Evolutionary conservation across 2,797 vertebrate species (phyloP).

Genomic region (Rhincodon typus): DNA sequence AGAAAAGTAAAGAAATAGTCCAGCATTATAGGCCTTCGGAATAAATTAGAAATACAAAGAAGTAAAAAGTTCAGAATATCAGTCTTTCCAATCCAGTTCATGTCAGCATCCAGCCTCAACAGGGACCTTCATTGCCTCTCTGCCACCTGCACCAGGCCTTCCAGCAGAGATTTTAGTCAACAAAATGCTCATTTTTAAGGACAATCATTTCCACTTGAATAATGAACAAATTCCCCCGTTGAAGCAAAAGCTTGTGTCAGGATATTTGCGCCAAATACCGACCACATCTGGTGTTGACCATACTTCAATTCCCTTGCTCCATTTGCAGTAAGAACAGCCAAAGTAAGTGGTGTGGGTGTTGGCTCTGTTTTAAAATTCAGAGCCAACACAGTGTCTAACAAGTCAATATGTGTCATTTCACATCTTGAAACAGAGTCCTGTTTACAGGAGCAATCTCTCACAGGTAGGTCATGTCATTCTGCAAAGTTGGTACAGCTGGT

Average conservation of each 20-base stretch:
- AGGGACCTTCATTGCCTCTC: too few relatives aligned
- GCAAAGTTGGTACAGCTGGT: neutral
- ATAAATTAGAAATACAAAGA: too few relatives aligned
- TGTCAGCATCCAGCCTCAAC: too few relatives aligned
- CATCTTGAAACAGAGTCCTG: too few relatives aligned
- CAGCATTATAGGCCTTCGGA: too few relatives aligned
- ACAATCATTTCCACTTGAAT: neutral
- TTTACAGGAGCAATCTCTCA: neutral
- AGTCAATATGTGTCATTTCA: neutral
- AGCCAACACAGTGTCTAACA: neutral
- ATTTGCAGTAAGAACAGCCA: neutral
- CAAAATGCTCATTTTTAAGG: neutral
- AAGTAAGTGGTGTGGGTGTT: neutral
- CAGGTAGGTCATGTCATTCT: neutral
- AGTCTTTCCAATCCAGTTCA: too few relatives aligned
- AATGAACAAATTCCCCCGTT: neutral
- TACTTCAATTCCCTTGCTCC: neutral
- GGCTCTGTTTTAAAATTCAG: neutral
- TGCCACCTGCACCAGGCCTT: neutral
- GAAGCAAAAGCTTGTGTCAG: neutral
- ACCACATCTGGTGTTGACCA: neutral
- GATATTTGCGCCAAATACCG: neutral
- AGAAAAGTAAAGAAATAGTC: too few relatives aligned
- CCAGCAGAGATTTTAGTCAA: neutral
- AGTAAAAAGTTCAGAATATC: too few relatives aligned